Conservation (phyloP, 1,140 invertebrate genomes). For the Monochamus saltuarius region DNA sequence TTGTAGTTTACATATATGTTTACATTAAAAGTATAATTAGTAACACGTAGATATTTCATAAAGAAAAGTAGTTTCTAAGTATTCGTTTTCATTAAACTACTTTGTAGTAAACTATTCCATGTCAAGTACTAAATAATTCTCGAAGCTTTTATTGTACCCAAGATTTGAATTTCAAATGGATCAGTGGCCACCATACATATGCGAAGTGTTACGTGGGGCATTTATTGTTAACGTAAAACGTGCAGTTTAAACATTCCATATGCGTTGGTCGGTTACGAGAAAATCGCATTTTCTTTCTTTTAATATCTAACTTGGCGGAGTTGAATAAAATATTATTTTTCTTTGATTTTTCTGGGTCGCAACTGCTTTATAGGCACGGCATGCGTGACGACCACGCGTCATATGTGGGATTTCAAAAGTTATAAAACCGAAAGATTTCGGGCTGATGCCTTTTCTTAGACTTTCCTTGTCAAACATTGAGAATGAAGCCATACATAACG, state of each 20-base stretch:
- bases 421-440: conserved; percentile 5
- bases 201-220: too few relatives aligned
- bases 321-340: conserved; percentile 7
- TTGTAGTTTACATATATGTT: too few relatives aligned
- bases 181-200: too few relatives aligned
- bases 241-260: conserved; percentile 1
- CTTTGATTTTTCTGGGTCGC: conserved; percentile 3
- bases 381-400: conserved; percentile 4
- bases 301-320: conserved; percentile 2
- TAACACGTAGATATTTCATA: too few relatives aligned
- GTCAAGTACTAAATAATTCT: too few relatives aligned
- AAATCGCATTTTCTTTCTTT: conserved; percentile 7
- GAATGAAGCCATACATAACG: conserved; percentile 3
- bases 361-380: conserved; percentile 7
- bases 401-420: conserved; percentile 5
- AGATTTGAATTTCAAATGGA: too few relatives aligned
- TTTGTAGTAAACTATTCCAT: too few relatives aligned
- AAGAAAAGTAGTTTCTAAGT: too few relatives aligned
- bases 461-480: conserved; percentile 3
- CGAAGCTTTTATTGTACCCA: too few relatives aligned
- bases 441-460: background rate
- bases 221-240: background rate
- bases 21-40: too few relatives aligned
- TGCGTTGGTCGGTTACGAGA: conserved; percentile 5
- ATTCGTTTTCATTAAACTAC: too few relatives aligned